Evolutionary conservation across 2,113 vertebrate species (phyloP).

Genomic region (Chloropsis cyanopogon): DNA sequence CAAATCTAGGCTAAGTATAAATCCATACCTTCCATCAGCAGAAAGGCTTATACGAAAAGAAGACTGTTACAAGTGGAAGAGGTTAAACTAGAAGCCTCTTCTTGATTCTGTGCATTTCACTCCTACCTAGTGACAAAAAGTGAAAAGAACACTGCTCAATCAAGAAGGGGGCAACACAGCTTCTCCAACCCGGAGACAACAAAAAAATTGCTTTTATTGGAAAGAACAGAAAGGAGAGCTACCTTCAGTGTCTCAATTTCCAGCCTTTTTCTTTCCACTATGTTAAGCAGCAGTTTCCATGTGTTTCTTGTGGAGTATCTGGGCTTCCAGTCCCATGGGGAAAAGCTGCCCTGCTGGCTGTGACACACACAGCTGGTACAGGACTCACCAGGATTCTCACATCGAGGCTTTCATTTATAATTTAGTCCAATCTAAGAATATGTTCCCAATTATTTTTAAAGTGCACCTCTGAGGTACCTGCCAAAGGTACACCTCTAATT

Average conservation of each 20-base stretch:
- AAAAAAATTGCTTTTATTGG: background rate
- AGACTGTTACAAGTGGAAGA: background rate
- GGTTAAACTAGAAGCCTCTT: background rate
- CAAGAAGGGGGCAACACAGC: background rate
- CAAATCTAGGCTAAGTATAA: background rate
- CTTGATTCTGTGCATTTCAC: background rate
- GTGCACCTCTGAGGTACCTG: background rate
- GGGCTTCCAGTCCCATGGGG: background rate
- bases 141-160: background rate
- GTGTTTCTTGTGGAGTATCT: background rate
- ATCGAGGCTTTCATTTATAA: background rate
- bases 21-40: background rate
- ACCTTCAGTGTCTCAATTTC: background rate
- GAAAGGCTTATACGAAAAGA: background rate
- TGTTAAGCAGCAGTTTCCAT: background rate
- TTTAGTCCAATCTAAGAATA: background rate
- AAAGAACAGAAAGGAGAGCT: background rate
- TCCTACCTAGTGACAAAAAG: background rate
- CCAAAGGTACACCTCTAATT: background rate
- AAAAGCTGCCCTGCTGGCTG: background rate
- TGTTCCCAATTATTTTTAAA: background rate
- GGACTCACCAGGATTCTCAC: background rate
- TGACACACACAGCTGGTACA: background rate
- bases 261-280: background rate
- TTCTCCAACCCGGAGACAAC: background rate